Conservation (phyloP, 2,888 invertebrate genomes). For the Pollenia griseotomentosa region DNA sequence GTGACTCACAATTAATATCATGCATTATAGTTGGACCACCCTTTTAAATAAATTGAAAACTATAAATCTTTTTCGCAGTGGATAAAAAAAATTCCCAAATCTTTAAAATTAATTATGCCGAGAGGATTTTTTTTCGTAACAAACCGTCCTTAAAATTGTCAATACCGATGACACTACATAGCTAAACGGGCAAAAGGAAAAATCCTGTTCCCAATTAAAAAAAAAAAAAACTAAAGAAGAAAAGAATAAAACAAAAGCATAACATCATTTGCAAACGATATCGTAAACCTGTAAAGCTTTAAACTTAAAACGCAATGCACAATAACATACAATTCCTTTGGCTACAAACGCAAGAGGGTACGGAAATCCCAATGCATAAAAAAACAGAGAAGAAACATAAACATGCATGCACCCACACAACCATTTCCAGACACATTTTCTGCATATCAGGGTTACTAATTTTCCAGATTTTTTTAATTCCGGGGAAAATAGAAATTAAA, state of each 20-base stretch:
- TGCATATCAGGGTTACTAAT: background rate
- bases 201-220: background rate
- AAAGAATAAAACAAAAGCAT: slow-evolving; percentile 38
- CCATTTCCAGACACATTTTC: background rate
- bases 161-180: background rate
- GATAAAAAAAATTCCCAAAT: no score
- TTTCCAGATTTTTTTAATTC: no score
- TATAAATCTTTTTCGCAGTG: no score
- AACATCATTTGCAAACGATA: slow-evolving; percentile 70
- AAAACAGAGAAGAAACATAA: slow-evolving; percentile 10
- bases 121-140: background rate
- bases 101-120: no score
- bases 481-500: no score
- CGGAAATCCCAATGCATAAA: slow-evolving; percentile 70
- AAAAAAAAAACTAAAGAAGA: background rate
- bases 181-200: background rate
- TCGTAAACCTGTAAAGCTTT: slow-evolving; percentile 65
- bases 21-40: no score
- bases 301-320: slow-evolving; percentile 69
- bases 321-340: slow-evolving; percentile 68
- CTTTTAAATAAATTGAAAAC: no score
- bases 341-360: slow-evolving; percentile 63
- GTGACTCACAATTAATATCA: no score
- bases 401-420: slow-evolving; percentile 8
- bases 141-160: background rate